Conservation (phyloP, 2,797 vertebrate species). For the Orientallactaga sibirica region DNA sequence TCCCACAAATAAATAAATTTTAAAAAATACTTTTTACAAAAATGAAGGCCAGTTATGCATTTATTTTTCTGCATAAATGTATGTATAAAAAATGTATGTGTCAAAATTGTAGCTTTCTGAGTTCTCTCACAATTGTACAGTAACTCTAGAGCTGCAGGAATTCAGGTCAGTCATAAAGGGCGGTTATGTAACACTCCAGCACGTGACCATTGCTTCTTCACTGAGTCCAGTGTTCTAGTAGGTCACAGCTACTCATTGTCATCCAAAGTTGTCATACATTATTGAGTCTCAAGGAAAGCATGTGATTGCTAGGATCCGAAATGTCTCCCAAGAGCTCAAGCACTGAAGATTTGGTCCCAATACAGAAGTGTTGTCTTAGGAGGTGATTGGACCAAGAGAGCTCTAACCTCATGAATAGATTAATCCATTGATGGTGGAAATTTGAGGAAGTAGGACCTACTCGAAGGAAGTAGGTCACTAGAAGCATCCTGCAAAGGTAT, state of each 20-base stretch:
- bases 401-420: not conserved
- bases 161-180: not conserved
- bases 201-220: too few relatives aligned
- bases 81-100: not conserved
- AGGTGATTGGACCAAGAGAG: not conserved
- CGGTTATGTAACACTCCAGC: too few relatives aligned
- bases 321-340: not conserved
- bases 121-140: not conserved
- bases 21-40: not conserved
- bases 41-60: not conserved
- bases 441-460: not conserved
- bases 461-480: not conserved
- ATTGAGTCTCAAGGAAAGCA: not conserved
- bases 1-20: too few relatives aligned
- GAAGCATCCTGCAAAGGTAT: not conserved
- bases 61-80: not conserved
- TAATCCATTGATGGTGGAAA: not conserved
- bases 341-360: not conserved
- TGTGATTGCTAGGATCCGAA: not conserved
- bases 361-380: not conserved
- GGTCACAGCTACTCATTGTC: not conserved
- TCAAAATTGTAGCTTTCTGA: not conserved
- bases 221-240: not conserved
- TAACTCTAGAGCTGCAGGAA: not conserved
- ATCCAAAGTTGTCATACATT: not conserved